Base-by-base conservation (phyloP, 1,140 invertebrate species). In the Lutraria rhynchaena region DNA sequence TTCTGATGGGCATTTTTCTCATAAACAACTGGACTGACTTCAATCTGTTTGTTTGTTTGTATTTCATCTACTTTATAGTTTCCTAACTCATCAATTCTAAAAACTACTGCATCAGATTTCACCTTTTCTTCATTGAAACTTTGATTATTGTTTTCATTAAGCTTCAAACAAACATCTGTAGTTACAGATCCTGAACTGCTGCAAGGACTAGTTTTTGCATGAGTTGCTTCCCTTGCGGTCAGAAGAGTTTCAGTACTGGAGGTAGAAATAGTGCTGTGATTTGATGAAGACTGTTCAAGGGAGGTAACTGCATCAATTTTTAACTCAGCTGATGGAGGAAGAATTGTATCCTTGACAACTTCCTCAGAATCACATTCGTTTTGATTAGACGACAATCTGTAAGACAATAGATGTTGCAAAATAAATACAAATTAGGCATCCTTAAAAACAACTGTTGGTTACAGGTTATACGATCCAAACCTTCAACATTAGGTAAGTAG, bases 241-340 rank as follows among this genome's bases (percentile, higher is more conserved):
- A 71, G 69, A 57, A 71, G 49, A 71, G 69, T 55, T 35, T 71
- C 69, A 3, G 69, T 55, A 27, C 69, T 71, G 69, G 69, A 71
- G 69, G 49, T 71, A 57, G 63, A 67, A 49, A 29, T 31, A 49
- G 63, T 67, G 27, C 63, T 67, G 24, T 46, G 41, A 22, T 67
- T 67, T 67, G 63, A 27, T 67, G 63, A 67, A 67, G 63, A 67
- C 41, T 67, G 3, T 3, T 67, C 63, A 67, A 49, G 63, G 44
- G 63, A 46, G 31, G 63, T 67, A 67, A 67, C 63, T 67, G 63
- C 41, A 46, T 67, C 44, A 27, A 46, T 44, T 46, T 67, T 67
- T 22, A 67, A 2, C n/a, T 46, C 37, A 46, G 63, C 41, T 22
- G 44, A 7, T 22, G 63, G 63, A 4, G 63, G 37, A 11, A 46